Conservation (phyloP, 2,888 invertebrate genomes). For the Euzetes globulus region DNA sequence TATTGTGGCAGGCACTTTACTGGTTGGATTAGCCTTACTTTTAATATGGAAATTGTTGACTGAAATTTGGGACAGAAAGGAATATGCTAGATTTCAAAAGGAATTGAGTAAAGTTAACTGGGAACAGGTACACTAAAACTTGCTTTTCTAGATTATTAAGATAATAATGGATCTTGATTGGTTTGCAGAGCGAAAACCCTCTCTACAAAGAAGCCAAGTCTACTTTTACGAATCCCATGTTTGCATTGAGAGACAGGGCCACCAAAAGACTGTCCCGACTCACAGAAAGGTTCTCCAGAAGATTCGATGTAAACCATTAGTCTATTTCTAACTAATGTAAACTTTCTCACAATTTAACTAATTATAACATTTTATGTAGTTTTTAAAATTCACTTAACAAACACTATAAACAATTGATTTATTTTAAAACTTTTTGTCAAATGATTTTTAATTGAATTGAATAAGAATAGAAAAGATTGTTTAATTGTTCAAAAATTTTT, state of each 20-base stretch:
- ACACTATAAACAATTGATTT: too few species aligned
- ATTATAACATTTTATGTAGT: too few species aligned
- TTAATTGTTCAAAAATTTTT: too few species aligned
- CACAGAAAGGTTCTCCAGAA: background rate
- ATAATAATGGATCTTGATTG: background rate
- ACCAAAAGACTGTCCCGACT: constrained; percentile 40
- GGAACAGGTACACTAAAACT: constrained; percentile 47
- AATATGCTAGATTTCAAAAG: constrained; percentile 50
- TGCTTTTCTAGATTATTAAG: background rate
- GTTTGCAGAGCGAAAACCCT: constrained; percentile 48
- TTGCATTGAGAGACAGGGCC: constrained; percentile 42
- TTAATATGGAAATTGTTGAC: constrained; percentile 50
- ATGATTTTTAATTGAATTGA: too few species aligned
- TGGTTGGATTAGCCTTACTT: constrained; percentile 48
- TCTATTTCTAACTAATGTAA: background rate
- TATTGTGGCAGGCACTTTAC: constrained; percentile 49
- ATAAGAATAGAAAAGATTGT: too few species aligned
- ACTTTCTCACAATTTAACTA: background rate
- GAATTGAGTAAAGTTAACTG: constrained; percentile 49
- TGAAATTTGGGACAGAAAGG: constrained; percentile 48
- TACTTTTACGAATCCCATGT: constrained; percentile 49
- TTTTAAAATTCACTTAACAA: too few species aligned
- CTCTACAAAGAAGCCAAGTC: constrained; percentile 49
- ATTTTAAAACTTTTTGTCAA: too few species aligned
- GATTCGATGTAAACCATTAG: background rate